Evolutionary conservation across 2,888 invertebrate genomes (phyloP), one percentile per base, ranked within the genome.

Genomic region (Tineola bisselliella): DNA sequence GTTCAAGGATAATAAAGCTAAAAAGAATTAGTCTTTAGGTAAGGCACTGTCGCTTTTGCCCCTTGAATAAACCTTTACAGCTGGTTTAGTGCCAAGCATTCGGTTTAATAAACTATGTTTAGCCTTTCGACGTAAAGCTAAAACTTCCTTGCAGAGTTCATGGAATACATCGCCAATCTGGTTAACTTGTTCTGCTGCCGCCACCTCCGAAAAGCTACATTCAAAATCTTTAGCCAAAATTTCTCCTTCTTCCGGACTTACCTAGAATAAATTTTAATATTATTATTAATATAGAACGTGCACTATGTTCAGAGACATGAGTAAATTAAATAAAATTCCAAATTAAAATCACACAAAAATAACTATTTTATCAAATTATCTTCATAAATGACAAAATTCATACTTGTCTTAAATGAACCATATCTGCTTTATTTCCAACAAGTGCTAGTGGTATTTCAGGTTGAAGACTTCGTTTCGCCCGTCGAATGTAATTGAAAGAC

Each of bases 11-110:
- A 44, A n/a, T 44, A 18, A 54, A 54, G 5, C 4, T 17, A 19
- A 19, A 15, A 44, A 44, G 1, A 25, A 4, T 60, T 80, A 93
- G 77, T 95, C 94, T 80, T 95, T 95, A 10, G 95, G 95, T 66
- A 96, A 81, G 31, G 94, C 94, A 72, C 94, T 94, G 73, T 96
- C 95, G 79, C 95, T 96, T 76, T 96, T 96, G 57, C 95, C 95
- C 62, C 95, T 88, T 13, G 92, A 93, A 77, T 95, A 96, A 58
- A 93, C 91, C 64, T 91, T 86, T 63, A 91, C 90, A 0, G 90
- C 90, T 1, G 90, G 88, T 76, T 91, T 92, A 19, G 92, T 90
- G 33, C 95, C 95, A 57, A 96, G 84, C 93, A 96, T 95, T 63
- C 96, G 87, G 71, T 94, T 94, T 43, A 94, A 77, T 2, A 95